Evolutionary conservation across 2,888 invertebrate genomes (phyloP).

Genomic region (Osmoderma eremita): DNA sequence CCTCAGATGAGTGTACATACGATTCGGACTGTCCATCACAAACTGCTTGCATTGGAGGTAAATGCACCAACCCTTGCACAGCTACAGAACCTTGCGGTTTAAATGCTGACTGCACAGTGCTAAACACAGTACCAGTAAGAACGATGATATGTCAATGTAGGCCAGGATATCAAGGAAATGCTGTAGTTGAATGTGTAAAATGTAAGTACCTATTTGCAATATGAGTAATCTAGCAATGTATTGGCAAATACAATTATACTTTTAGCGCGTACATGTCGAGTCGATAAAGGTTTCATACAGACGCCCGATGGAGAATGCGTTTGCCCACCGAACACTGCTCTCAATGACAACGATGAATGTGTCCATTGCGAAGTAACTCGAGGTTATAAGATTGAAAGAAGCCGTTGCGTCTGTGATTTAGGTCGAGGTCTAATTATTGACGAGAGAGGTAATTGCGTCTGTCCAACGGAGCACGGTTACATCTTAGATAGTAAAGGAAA

Average conservation of each 20-base stretch:
- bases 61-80: conserved; percentile 86
- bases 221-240: neutral
- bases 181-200: conserved; percentile 83
- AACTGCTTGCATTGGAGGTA: conserved; percentile 82
- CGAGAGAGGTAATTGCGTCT: conserved; percentile 80
- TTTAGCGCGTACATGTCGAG: conserved; percentile 70
- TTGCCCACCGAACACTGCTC: conserved; percentile 81
- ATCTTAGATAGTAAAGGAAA: conserved; percentile 70
- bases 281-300: conserved; percentile 75
- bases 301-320: conserved; percentile 75
- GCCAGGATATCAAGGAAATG: conserved; percentile 88
- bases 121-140: conserved; percentile 84
- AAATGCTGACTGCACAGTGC: conserved; percentile 80
- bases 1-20: conserved; percentile 72
- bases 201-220: conserved; percentile 67
- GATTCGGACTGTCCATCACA: conserved; percentile 86
- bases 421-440: conserved; percentile 82
- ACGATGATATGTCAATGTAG: conserved; percentile 91
- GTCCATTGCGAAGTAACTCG: conserved; percentile 76
- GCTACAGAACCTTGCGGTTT: conserved; percentile 83
- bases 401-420: conserved; percentile 84
- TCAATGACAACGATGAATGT: conserved; percentile 82
- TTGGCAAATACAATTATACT: conserved; percentile 41
- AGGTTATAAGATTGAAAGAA: conserved; percentile 79
- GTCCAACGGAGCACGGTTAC: conserved; percentile 76